Base-by-base conservation (phyloP, 2,113 vertebrate genomes). In the Phylloscopus whistleri region DNA sequence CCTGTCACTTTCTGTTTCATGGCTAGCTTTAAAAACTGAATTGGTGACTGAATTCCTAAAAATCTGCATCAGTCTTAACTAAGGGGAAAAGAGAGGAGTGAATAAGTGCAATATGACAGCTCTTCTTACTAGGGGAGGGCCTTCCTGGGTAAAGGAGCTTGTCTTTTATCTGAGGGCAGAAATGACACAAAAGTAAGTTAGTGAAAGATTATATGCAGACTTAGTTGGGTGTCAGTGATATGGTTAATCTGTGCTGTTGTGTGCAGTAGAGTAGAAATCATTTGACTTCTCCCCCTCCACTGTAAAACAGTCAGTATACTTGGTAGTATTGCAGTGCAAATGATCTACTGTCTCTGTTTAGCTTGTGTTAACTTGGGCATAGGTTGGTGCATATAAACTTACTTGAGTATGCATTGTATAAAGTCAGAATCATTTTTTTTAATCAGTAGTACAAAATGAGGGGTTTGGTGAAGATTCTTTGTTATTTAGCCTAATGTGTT, bases 241-340 rank as follows among this genome's bases (percentile, higher is more conserved):
- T 0, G 3, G 37, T 73, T 10, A 49, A 10, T 76, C 63, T 59
- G 23, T 84, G 26, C 66, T 72, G 13, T 51, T 84, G 35, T 53
- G 31, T 60, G 31, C 37, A 33, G 22, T 56, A 37, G 56, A 90
- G 73, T 46, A 72, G 4, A 16, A 73, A 60, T 82, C 5, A 48
- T 64, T 87, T 83, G 22, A 24, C 9, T 35, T 39, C 4, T 2
- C 1, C 1, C 1, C 15, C 6, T 6, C 0, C 6, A 1, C 13
- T 26, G 15, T 60, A 53, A n/a, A 58, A 27, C 21, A 31, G 33
- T 9, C 33, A 68, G 37, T 43, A 13, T 1, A 1, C 20, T 49
- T 22, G 23, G 27, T 46, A 21, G 13, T 72, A 10, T 39, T 48
- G 23, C 51, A 49, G 35, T 52, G 16, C 21, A 41, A 37, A 33